phyloP scores from a whole-genome alignment of 2,797 vertebrate species.

The Pantherophis alleghaniensis region DNA sequence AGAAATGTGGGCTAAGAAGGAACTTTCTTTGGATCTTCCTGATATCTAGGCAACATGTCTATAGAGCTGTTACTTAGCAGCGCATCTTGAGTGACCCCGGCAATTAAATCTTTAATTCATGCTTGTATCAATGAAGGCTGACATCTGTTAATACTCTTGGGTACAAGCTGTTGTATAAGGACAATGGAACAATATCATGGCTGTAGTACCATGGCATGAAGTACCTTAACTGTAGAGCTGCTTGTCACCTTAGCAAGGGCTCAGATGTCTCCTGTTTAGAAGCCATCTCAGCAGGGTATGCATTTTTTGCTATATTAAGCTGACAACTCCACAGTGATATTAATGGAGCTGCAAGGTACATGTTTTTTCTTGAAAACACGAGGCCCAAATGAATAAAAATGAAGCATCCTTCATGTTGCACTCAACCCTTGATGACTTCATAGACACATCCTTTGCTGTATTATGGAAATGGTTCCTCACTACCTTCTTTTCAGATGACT shows the following conservation, averaged over 20 bases:
- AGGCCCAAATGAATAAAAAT: neutral
- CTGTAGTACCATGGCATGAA: neutral
- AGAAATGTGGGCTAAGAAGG: neutral
- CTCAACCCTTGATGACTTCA: neutral
- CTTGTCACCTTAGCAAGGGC: neutral
- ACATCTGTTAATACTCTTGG: neutral
- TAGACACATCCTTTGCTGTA: neutral
- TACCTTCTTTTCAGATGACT: neutral
- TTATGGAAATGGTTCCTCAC: neutral
- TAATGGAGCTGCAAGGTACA: neutral
- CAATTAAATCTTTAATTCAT: neutral
- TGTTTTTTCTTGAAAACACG: neutral
- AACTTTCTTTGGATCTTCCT: neutral
- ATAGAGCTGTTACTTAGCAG: neutral
- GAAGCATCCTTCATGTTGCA: neutral
- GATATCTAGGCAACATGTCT: neutral
- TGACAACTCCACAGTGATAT: neutral
- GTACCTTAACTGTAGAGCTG: neutral
- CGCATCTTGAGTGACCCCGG: neutral
- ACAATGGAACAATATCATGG: neutral
- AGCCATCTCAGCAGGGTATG: neutral
- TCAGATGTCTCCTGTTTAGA: neutral
- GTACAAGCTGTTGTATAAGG: neutral
- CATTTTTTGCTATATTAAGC: neutral
- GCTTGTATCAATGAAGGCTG: neutral